Percentiles rank a stretch among this genome's conserved stretches.
Evolutionary conservation across 2,797 vertebrate genomes (phyloP).

Genomic region (Hyperoplus immaculatus): DNA sequence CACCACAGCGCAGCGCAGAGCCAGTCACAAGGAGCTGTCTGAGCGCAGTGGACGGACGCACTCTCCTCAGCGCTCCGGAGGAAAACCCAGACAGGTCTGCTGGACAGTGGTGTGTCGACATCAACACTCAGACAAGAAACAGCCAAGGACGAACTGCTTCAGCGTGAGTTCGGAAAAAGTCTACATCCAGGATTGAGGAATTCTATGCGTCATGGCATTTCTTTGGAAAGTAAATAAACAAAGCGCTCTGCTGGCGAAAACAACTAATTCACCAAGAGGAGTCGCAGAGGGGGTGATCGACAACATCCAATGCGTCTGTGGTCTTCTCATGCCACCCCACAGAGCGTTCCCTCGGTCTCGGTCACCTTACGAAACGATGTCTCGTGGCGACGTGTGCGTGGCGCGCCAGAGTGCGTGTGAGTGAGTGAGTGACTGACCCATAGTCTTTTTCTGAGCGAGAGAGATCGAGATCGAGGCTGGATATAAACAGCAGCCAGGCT

Average conservation of each 20-base stretch:
- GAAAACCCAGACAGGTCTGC: conserved; percentile 8
- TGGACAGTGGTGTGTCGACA: conserved; percentile 4
- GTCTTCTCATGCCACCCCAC: conserved; percentile 43
- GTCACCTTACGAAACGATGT: conserved; percentile 76
- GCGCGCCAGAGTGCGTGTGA: conserved; percentile 56
- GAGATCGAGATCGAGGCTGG: conserved; percentile 68
- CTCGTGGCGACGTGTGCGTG: conserved; percentile 64
- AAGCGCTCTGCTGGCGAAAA: conserved; percentile 53
- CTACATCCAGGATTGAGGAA: conserved; percentile 9
- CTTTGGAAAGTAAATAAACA: conserved; percentile 71
- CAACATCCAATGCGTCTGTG: conserved; percentile 36
- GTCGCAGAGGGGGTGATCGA: conserved; percentile 37
- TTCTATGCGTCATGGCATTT: conserved; percentile 45
- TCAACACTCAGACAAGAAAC: neutral
- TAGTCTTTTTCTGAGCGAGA: neutral
- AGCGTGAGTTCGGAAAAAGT: neutral
- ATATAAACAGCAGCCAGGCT: conserved; percentile 70
- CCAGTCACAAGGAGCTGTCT: conserved; percentile 34
- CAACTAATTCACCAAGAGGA: conserved; percentile 68
- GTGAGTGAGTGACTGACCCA: neutral
- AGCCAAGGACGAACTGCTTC: conserved; percentile 16
- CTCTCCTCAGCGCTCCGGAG: conserved; percentile 36
- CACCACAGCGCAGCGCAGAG: conserved; percentile 38
- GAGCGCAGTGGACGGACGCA: conserved; percentile 56
- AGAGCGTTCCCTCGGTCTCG: conserved; percentile 50